Base-by-base conservation (phyloP, 2,888 invertebrate genomes). In the Idaea dimidiata region DNA sequence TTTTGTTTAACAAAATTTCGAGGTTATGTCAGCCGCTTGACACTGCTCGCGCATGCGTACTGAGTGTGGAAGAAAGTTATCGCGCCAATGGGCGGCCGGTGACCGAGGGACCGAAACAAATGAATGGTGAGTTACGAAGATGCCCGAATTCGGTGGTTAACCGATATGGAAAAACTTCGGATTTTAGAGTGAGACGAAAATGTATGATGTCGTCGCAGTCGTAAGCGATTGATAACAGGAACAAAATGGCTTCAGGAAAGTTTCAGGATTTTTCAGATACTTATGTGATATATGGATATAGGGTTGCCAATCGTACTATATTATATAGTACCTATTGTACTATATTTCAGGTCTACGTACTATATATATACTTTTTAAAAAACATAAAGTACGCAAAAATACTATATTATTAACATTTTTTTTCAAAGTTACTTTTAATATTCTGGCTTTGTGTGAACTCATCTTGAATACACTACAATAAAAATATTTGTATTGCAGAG, bases 21-120 rank as follows among this genome's bases (percentile, higher is more conserved):
- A 86, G 87, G 88, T 89, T 89, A 86, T 76, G 69, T 72, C 76
- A 78, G 69, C 81, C 80, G 78, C 63, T 72, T 88, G 89, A 88
- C 89, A 87, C 82, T 77, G 64, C 79, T 82, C 72, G 73, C 91
- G 87, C 91, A 87, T 88, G 91, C 91, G 91, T 76, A 87, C 88
- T 87, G 82, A 65, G 76, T 80, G 71, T 63, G 76, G 75, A 89
- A 91, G 91, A 91, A 91, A 91, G 90, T 88, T 75, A 76, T 77
- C 83, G 80, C 84, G 85, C 85, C 88, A 71, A 63, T 65, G 76
- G 79, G 70, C 76, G 81, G 77, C 67, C 71, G 75, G 54, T 72
- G 75, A 72, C 65, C 66, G 69, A 65, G 64, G 70, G 66, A 68
- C 71, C 75, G 76, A 77, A 73, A 14, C 43, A 43, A 43, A 7